phyloP scores from a whole-genome alignment of 2,113 vertebrate genomes.

The Alethe diademata region DNA sequence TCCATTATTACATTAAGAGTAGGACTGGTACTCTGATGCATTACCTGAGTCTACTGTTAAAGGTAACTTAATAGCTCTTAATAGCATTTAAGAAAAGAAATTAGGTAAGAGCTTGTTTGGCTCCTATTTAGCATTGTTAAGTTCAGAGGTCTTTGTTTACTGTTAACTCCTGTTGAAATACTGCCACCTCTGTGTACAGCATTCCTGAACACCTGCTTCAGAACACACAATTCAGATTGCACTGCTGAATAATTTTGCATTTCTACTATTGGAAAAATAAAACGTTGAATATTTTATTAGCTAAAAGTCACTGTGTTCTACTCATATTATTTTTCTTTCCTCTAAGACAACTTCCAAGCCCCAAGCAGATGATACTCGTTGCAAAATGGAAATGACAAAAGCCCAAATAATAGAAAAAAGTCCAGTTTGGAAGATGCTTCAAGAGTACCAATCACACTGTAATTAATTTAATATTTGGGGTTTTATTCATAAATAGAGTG shows the following conservation, averaged over 20 bases:
- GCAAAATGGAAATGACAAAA: constrained; percentile 80
- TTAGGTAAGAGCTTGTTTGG: not conserved
- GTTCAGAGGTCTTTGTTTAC: not conserved
- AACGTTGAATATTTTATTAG: not conserved
- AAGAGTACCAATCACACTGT: constrained; percentile 54
- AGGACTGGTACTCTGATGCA: not conserved
- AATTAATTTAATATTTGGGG: constrained; percentile 2
- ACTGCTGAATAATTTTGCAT: not conserved
- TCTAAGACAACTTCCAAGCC: constrained; percentile 86
- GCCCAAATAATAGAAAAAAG: constrained; percentile 83
- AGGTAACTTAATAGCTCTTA: not conserved
- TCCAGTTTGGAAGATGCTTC: constrained; percentile 85
- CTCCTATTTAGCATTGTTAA: not conserved
- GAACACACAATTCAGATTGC: not conserved
- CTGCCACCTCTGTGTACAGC: not conserved
- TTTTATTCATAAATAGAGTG: constrained; percentile 49
- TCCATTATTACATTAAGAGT: not conserved
- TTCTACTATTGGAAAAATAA: not conserved
- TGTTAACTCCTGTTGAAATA: not conserved
- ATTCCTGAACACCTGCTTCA: not conserved
- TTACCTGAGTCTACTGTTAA: not conserved
- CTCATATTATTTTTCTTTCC: not conserved
- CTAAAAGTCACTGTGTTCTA: not conserved
- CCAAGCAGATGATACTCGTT: constrained; percentile 71
- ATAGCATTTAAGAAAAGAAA: not conserved